A percentile compares a stretch with the other conserved stretches of the same genome.
These are phyloP conservation scores for Arizona elegans DNA, from an alignment of 2,113 vertebrate species.

Conservation along the genomic window DNA sequence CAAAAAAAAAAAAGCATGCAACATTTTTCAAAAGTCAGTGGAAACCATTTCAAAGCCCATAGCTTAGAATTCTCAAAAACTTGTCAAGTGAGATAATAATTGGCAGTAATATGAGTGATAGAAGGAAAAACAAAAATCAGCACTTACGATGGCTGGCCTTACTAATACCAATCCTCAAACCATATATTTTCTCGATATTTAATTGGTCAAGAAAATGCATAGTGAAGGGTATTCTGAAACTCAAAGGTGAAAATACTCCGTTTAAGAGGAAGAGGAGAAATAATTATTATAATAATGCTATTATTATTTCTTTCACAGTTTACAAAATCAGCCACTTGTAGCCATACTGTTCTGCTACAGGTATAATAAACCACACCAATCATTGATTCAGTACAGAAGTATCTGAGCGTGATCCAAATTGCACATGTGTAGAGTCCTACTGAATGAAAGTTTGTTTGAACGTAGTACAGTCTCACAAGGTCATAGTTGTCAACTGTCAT, in stretches of 20 bases:
- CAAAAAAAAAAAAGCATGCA: neutral
- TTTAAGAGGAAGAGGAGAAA: neutral
- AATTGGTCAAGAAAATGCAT: neutral
- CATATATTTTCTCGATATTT: neutral
- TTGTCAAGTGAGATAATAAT: neutral
- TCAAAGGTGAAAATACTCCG: neutral
- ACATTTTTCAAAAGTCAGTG: neutral
- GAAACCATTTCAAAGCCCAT: neutral
- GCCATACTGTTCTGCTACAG: no score
- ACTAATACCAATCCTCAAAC: no score
- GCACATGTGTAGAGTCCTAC: slow-evolving; percentile 4
- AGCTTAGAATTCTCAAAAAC: neutral
- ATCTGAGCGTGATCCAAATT: slow-evolving; percentile 34
- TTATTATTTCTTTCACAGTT: no score
- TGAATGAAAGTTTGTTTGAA: slow-evolving; percentile 40
- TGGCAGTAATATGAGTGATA: neutral
- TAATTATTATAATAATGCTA: no score
- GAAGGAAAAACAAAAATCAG: neutral
- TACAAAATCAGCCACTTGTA: no score
- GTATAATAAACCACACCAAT: slow-evolving; percentile 10
- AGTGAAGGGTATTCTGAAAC: neutral
- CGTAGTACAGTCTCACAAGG: slow-evolving; percentile 21
- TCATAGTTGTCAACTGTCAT: neutral
- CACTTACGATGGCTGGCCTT: no score
- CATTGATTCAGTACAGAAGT: slow-evolving; percentile 37